Conservation (phyloP, 2,113 vertebrate species). For the Calidris pugnax region DNA sequence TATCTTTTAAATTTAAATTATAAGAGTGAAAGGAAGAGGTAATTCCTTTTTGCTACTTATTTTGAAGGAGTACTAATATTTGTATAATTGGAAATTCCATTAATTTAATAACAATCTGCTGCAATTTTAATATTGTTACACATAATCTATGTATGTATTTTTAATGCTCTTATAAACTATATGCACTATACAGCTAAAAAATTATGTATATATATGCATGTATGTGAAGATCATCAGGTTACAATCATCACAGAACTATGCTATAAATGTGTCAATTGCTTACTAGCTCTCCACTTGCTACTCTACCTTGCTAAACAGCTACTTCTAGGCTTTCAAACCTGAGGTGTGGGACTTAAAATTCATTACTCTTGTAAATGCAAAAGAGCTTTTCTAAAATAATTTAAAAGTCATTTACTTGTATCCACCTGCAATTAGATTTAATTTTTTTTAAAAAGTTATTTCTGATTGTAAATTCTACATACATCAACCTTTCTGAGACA, state of each 20-base stretch:
- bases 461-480: not conserved
- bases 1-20: not conserved
- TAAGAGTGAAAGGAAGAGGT: not conserved
- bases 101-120: not conserved
- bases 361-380: not conserved
- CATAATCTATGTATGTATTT: not conserved
- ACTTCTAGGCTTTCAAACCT: not conserved
- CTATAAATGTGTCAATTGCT: not conserved
- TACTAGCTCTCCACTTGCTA: not conserved
- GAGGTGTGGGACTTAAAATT: not conserved
- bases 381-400: not conserved
- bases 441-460: not conserved
- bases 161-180: not conserved
- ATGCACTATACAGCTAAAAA: not conserved
- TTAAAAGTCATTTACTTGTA: not conserved
- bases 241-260: not conserved
- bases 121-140: not conserved
- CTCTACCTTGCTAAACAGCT: not conserved
- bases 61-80: not conserved
- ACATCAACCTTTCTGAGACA: not conserved
- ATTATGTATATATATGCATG: rapidly evolving
- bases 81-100: not conserved
- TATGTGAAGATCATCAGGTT: not conserved
- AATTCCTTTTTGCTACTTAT: not conserved
- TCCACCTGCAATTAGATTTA: not conserved